Base-by-base conservation (phyloP, 1,140 invertebrate species). In the Anagrus nilaparvatae region DNA sequence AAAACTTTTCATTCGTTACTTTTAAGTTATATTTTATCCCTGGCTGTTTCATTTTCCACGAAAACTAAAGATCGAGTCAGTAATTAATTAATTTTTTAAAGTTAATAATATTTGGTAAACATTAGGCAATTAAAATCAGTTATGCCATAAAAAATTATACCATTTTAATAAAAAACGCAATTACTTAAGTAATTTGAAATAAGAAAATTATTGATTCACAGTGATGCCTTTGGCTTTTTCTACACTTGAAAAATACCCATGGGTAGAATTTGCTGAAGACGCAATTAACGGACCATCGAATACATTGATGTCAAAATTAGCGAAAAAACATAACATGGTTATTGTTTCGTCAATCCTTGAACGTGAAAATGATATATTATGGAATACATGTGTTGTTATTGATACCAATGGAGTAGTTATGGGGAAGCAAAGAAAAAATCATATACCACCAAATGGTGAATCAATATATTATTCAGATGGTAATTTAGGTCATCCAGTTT, bases 191-290 rank as follows among this genome's bases (percentile, higher is more conserved):
- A n/a, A n/a, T n/a, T n/a, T n/a, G n/a, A 34, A 16, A 35, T 27
- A 46, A 47, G n/a, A n/a, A n/a, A n/a, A n/a, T n/a, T n/a, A n/a
- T n/a, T n/a, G n/a, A n/a, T n/a, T 69, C 68, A 33, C 48, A 93
- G 90, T 76, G 18, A 98, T 99, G 95, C 96, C 96, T 6, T 99
- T 98, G 74, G 90, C 87, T 1, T 98, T 99, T 67, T 98, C 94
- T 60, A 99, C 96, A 0, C 71, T 96, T 34, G 96, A 99, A 69
- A 93, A 94, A 61, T 73, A 82, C 45, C 95, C 94, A 1, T 99
- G 96, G 95, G 88, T 83, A 60, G 90, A 99, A 67, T 96, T 97
- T 70, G 94, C 94, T 2, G 96, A 99, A 69, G 79, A 81, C 50
- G 90, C 84, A 13, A 75, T 86, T 59, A 71, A 74, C 54, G 96